Conservation (phyloP, 2,113 vertebrate genomes). For the Ariopsis seemanni region DNA sequence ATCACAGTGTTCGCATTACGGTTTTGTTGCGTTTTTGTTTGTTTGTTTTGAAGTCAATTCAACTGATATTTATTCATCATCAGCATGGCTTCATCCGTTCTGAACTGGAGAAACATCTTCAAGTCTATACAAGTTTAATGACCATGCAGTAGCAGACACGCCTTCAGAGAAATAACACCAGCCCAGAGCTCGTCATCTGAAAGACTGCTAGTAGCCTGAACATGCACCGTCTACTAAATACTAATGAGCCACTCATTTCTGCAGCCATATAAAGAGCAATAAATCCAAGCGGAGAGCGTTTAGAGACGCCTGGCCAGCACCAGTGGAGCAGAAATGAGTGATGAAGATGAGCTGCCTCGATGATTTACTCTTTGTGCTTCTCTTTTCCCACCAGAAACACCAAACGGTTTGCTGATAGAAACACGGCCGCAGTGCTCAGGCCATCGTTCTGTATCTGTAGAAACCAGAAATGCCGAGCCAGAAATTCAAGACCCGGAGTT, state of each 20-base stretch:
- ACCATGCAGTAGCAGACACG: conserved; percentile 11
- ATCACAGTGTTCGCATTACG: background rate
- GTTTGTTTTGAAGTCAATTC: background rate
- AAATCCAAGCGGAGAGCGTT: background rate
- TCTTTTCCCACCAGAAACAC: conserved; percentile 15
- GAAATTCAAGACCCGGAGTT: background rate
- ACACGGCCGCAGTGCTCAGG: background rate
- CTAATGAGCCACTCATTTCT: conserved; percentile 16
- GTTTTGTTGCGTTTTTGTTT: background rate
- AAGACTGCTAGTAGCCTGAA: background rate
- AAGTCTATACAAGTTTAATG: conserved; percentile 28
- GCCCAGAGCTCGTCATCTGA: background rate
- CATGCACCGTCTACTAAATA: background rate
- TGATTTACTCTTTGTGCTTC: conserved; percentile 16
- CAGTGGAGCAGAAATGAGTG: conserved; percentile 26
- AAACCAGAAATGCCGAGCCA: background rate
- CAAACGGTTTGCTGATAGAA: background rate
- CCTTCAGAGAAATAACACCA: conserved; percentile 1
- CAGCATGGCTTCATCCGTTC: background rate
- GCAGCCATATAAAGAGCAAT: too few species aligned
- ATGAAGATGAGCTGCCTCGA: conserved; percentile 7
- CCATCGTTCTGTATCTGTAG: background rate
- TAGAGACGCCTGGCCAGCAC: conserved; percentile 4
- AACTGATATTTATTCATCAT: background rate
- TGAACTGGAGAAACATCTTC: background rate